phyloP scores from a whole-genome alignment of 2,113 vertebrate genomes.

The Oplegnathus fasciatus region DNA sequence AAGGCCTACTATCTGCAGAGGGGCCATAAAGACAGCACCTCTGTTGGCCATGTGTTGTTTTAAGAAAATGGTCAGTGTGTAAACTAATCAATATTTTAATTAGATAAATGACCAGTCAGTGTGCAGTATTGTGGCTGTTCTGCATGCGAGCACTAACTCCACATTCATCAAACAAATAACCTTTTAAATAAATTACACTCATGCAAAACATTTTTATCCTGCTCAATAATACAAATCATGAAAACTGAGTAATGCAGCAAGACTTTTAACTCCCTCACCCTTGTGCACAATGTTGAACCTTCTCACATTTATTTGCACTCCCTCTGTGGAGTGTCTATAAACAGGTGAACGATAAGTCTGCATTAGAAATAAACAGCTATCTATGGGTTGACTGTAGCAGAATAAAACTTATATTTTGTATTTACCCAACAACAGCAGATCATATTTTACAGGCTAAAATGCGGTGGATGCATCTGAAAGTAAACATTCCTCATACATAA shows the following conservation, averaged over 20 bases:
- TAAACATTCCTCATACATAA: conserved; percentile 48
- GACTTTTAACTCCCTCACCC: neutral
- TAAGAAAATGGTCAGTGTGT: neutral
- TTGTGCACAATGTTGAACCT: neutral
- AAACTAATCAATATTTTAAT: conserved; percentile 2
- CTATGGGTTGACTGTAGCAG: neutral
- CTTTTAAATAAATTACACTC: neutral
- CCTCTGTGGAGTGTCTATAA: neutral
- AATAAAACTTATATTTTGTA: neutral
- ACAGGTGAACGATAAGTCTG: neutral
- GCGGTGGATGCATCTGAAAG: conserved; percentile 2
- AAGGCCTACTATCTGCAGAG: neutral
- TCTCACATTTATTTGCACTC: neutral
- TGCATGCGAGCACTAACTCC: neutral
- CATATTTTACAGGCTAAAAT: neutral
- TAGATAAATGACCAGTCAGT: neutral
- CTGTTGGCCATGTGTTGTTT: neutral
- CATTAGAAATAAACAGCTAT: too few relatives aligned
- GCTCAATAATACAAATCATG: neutral
- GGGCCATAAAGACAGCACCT: neutral
- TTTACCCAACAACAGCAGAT: neutral
- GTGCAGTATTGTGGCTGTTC: neutral
- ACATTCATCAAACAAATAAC: neutral
- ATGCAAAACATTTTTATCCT: neutral
- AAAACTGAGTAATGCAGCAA: neutral